phyloP scores from a whole-genome alignment of 2,888 invertebrate genomes.

The Leptura quadrifasciata region DNA sequence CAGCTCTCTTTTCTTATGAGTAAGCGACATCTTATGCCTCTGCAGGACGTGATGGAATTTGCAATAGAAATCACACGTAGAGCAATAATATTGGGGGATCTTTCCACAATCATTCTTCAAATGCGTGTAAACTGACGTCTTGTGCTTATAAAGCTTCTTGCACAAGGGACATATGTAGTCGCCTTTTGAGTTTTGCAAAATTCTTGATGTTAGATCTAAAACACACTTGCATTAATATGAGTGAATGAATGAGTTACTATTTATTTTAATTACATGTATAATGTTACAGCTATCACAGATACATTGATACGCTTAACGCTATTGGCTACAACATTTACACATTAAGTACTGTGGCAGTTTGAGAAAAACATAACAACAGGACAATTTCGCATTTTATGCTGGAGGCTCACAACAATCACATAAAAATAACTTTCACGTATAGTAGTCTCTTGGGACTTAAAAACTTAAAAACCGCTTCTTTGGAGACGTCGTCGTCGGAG shows the following conservation, averaged over 20 bases:
- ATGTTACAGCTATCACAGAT: background rate
- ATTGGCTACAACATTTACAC: background rate
- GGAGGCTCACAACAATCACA: no score
- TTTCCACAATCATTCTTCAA: conserved; percentile 82
- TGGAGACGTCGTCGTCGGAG: no score
- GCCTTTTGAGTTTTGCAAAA: conserved; percentile 54
- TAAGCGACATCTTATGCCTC: conserved; percentile 60
- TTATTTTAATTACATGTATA: background rate
- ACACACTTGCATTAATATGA: conserved; percentile 36
- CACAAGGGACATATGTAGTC: conserved; percentile 78
- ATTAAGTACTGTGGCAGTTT: no score
- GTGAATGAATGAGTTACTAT: no score
- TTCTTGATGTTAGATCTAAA: conserved; percentile 51
- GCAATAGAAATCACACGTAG: conserved; percentile 64
- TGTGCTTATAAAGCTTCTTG: conserved; percentile 86
- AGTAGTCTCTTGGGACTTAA: no score
- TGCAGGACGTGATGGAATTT: conserved; percentile 65
- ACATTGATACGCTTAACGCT: background rate
- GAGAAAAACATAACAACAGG: no score
- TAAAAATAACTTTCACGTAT: no score
- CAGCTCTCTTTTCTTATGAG: conserved; percentile 50
- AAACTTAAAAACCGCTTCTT: no score
- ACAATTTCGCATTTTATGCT: no score
- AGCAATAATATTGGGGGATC: conserved; percentile 63
- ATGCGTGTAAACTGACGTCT: conserved; percentile 84